Percentiles rank a stretch among this genome's conserved stretches.
Conservation (phyloP, 2,113 vertebrate genomes). For the Ailurus styani region DNA sequence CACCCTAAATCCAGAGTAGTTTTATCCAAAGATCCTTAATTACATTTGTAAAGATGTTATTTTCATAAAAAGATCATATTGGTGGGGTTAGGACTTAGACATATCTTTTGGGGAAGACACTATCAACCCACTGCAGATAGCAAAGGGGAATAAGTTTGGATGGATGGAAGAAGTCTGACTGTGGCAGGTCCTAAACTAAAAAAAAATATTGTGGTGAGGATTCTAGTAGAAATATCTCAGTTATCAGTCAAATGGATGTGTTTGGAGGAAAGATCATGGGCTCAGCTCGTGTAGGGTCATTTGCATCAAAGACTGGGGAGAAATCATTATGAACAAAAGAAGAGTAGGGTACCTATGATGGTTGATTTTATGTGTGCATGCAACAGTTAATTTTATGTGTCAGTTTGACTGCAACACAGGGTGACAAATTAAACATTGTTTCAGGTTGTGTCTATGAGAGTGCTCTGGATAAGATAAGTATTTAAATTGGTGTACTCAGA, state of each 20-base stretch:
- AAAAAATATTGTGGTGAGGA: neutral
- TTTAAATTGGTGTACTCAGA: neutral
- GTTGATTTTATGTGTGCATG: no score
- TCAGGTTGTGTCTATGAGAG: neutral
- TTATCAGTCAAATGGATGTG: neutral
- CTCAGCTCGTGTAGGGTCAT: neutral
- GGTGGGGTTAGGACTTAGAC: neutral
- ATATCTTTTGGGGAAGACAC: neutral
- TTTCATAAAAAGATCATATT: neutral
- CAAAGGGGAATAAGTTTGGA: neutral
- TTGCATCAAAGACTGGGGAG: neutral
- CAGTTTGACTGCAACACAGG: neutral
- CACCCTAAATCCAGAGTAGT: neutral
- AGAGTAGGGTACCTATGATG: neutral
- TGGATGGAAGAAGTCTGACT: neutral
- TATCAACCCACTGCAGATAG: neutral
- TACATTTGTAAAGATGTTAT: neutral
- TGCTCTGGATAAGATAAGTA: neutral
- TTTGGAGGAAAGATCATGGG: neutral
- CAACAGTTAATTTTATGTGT: no score
- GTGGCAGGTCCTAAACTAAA: neutral
- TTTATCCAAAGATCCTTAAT: neutral
- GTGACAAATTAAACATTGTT: neutral
- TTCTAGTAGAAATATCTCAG: neutral
- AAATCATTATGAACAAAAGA: neutral